Base-by-base conservation (phyloP, 2,888 invertebrate species). In the Erannis defoliaria region DNA sequence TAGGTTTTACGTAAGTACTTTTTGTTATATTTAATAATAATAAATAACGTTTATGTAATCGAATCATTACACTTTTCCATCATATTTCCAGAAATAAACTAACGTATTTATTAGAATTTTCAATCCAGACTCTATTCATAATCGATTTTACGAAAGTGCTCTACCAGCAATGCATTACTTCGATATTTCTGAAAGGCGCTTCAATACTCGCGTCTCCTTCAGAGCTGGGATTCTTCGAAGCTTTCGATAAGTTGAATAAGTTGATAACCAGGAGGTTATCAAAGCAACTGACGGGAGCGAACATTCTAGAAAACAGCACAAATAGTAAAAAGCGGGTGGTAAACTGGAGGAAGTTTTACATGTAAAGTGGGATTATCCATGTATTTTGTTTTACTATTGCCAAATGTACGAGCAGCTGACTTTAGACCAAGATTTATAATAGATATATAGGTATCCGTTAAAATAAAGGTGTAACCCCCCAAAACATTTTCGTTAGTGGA, bases 191-290 rank as follows among this genome's bases (percentile, higher is more conserved):
- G n/a, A 14, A 29, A 54, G 37, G 33, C 23, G 53, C 31, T 38
- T 53, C 16, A 57, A 50, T 43, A 35, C 38, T 38, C n/a, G 35
- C 48, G 26, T 49, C 55, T 53, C 46, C 31, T 43, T 54, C 38
- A 51, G 19, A 56, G 56, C 46, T 46, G 29, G 26, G 51, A 53
- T 56, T 62, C 42, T 56, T 62, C 42, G 31, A 40, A 35, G 50
- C 38, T 21, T 40, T 51, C 57, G 26, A 58, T 63, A 46, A 63
- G 55, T 58, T 55, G 63, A 60, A 58, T 63, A 46, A 63, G 55
- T 58, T 55, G 63, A 60, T 60, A 60, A 55, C 55, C 43, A 5
- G 23, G 23, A 2, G 23, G 23, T 12, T 6, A 2, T 12, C 33
- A 4, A 16, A n/a, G 33, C 33, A 21, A n/a, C 33, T 26, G 12